Base-by-base conservation (phyloP, 2,888 invertebrate species). In the Eupithecia tripunctaria region DNA sequence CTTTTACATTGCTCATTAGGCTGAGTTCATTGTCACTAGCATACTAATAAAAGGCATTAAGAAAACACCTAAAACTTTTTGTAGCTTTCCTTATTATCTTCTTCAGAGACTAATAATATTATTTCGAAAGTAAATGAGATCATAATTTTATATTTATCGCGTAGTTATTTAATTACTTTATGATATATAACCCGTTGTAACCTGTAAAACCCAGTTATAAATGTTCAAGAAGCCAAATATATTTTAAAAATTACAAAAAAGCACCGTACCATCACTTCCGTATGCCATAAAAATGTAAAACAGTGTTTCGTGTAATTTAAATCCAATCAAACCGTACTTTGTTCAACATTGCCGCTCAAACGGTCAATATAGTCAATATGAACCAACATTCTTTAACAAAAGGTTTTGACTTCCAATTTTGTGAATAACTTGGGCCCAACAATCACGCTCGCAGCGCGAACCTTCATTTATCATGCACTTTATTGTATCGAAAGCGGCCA, bases 391-490 rank as follows among this genome's bases (percentile, higher is more conserved):
- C 77, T 81, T 81, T 76, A 71, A 84, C 80, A 71, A 77, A 81
- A 72, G 76, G 77, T 80, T 82, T 80, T 80, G 76, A 78, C 82
- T 82, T 77, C 80, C 83, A 85, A 82, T 84, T 84, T 83, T 79
- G 81, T 79, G 77, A 79, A 82, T 82, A 83, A 82, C 82, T 82
- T 68, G 81, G 81, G 76, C 79, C 78, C 80, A 79, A 83, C 82
- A 82, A 81, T 82, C 80, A 84, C 75, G 27, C n/a, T 81, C 79
- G 83, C 73, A 51, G 21, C 79, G 73, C 79, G 74, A 81, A 84
- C 85, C 87, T 84, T 84, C 84, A 89, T 92, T 88, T 86, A 88
- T 90, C 87, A 83, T 82, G 79, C 77, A 83, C 78, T 91, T 92
- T 92, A 93, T 90, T 86, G 85, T 86, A 86, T 85, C 85, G 81